A percentile compares a stretch with the other conserved stretches of the same genome.
Evolutionary conservation across 35 echinoderm and acorn worm species (phyloP).

Genomic region (Patiria miniata): DNA sequence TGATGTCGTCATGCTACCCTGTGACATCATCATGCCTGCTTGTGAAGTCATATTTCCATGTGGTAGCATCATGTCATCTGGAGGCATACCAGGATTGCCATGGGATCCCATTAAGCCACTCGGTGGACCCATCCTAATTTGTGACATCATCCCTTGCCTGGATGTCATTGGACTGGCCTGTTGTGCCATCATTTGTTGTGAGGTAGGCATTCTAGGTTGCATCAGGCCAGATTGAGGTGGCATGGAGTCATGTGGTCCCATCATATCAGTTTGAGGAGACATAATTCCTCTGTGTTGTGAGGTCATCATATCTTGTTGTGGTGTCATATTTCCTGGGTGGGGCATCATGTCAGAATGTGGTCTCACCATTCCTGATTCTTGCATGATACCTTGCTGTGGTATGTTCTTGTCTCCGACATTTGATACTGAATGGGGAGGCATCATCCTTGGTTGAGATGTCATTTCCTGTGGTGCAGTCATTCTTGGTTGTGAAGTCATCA

Average conservation of each 20-base stretch:
- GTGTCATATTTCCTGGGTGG: neutral
- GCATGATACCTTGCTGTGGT: neutral
- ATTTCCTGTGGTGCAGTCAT: neutral
- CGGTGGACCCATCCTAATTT: neutral
- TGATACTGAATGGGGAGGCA: slow-evolving; percentile 40
- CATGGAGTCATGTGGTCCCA: slow-evolving; percentile 37
- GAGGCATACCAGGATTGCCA: slow-evolving; percentile 50
- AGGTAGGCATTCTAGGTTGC: slow-evolving; percentile 42
- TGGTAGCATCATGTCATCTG: slow-evolving; percentile 32
- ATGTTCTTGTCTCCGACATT: slow-evolving; percentile 28
- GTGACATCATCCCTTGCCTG: slow-evolving; percentile 48
- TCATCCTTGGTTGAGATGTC: slow-evolving; percentile 53
- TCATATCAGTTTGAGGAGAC: slow-evolving; percentile 51
- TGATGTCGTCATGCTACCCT: slow-evolving; percentile 36
- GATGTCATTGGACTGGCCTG: slow-evolving; percentile 43
- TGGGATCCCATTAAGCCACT: slow-evolving; percentile 15
- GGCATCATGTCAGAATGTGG: neutral
- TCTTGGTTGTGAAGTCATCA: slow-evolving; percentile 13
- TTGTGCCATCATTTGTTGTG: slow-evolving; percentile 48
- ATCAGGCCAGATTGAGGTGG: slow-evolving; percentile 47
- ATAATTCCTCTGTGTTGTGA: neutral
- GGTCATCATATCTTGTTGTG: no score
- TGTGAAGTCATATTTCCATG: slow-evolving; percentile 11
- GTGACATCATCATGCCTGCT: slow-evolving; percentile 58
- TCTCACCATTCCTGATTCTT: slow-evolving; percentile 15